phyloP scores from a whole-genome alignment of 1,140 invertebrate species.

The Araneus ventricosus region DNA sequence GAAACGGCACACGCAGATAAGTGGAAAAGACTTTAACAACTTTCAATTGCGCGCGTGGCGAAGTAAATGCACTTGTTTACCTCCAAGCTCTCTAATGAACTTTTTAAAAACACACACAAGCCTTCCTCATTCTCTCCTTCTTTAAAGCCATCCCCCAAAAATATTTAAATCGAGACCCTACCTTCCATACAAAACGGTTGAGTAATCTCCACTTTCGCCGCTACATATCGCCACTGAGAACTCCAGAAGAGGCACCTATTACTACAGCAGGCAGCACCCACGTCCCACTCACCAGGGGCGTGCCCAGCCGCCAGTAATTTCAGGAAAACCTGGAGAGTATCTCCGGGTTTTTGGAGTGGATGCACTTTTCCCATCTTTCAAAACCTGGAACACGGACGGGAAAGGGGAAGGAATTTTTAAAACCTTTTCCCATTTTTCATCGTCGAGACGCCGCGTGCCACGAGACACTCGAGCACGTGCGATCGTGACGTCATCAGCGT shows the following conservation, averaged over 20 bases:
- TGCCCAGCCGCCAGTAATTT: conserved; percentile 14
- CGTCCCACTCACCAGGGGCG: background rate
- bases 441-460: conserved; percentile 8
- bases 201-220: conserved; percentile 58
- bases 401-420: conserved; percentile 49
- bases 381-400: background rate
- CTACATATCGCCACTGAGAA: background rate
- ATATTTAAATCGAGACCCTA: background rate
- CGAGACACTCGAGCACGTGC: conserved; percentile 59
- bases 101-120: conserved; percentile 2
- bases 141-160: background rate
- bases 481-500: conserved; percentile 60
- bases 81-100: background rate
- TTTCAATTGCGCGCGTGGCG: background rate
- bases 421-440: conserved; percentile 56
- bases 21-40: background rate
- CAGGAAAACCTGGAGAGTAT: conserved; percentile 19
- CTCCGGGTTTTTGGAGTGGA: conserved; percentile 40
- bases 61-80: background rate
- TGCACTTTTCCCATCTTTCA: conserved; percentile 65
- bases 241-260: background rate
- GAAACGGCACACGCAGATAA: background rate
- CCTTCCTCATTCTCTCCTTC: background rate
- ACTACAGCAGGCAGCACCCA: background rate
- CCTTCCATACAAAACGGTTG: background rate